phyloP scores from a whole-genome alignment of 2,113 vertebrate genomes.

The Narcine bancroftii region DNA sequence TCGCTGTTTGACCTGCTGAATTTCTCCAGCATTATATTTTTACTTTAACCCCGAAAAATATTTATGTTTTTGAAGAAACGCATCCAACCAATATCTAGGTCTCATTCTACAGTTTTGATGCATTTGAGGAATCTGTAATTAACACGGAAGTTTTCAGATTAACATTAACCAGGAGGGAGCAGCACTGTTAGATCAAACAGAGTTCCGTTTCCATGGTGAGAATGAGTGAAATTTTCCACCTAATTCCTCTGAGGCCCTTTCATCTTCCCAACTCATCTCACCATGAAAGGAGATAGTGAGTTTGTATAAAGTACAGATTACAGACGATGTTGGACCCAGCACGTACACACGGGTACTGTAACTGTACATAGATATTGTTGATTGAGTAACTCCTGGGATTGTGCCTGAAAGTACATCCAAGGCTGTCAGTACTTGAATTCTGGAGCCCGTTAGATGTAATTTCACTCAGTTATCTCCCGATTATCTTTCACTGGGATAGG shows the following conservation, averaged over 20 bases:
- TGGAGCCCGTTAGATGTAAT: slow-evolving; percentile 31
- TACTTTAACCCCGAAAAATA: background rate
- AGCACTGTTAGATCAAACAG: background rate
- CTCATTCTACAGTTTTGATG: background rate
- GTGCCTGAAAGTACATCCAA: slow-evolving; percentile 24
- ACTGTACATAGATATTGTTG: background rate
- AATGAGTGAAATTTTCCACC: background rate
- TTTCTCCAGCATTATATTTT: too few relatives aligned
- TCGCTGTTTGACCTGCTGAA: too few relatives aligned
- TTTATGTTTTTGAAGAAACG: background rate
- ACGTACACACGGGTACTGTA: background rate
- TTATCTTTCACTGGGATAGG: slow-evolving; percentile 31
- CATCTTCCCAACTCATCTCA: background rate
- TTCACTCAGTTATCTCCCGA: background rate
- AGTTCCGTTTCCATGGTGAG: slow-evolving; percentile 8
- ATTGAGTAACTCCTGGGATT: background rate
- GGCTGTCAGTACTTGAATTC: background rate
- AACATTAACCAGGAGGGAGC: background rate
- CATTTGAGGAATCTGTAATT: background rate
- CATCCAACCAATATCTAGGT: background rate
- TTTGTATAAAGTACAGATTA: background rate
- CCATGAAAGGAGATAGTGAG: background rate
- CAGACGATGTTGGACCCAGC: background rate
- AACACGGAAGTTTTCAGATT: background rate
- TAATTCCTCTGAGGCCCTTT: background rate